These are phyloP conservation scores for Neria commutata DNA, from an alignment of 2,888 invertebrate species.

Conservation along the genomic window DNA sequence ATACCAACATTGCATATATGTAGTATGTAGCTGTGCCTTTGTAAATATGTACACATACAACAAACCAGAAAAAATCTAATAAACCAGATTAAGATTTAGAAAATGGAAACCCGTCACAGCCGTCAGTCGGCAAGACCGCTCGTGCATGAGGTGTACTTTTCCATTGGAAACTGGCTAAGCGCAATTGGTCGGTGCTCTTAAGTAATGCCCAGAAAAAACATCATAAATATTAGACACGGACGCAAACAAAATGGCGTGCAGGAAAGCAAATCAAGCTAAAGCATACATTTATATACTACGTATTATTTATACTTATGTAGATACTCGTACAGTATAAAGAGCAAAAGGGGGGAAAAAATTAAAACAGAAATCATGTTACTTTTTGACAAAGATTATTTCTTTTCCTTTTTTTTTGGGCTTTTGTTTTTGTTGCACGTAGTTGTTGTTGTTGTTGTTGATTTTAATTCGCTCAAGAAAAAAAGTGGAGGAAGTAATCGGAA, in stretches of 20 bases:
- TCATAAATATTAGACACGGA: too few species aligned
- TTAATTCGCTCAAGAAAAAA: conserved; percentile 9
- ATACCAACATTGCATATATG: not conserved
- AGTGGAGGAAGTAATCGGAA: conserved; percentile 24
- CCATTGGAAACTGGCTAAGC: too few species aligned
- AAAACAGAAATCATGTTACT: conserved; percentile 2
- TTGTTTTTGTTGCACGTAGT: not conserved
- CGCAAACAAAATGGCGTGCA: not conserved
- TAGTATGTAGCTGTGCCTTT: too few species aligned
- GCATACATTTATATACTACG: too few species aligned
- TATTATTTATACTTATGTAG: too few species aligned
- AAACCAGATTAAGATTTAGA: not conserved
- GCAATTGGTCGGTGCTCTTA: too few species aligned
- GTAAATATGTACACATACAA: not conserved
- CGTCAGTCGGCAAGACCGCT: too few species aligned
- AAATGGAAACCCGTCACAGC: not conserved
- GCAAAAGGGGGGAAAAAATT: not conserved
- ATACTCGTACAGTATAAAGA: not conserved
- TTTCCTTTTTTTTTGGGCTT: not conserved
- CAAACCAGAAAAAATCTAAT: not conserved
- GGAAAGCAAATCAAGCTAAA: too few species aligned
- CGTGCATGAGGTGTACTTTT: not conserved
- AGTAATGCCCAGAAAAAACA: too few species aligned
- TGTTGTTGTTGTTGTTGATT: not conserved
- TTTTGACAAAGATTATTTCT: not conserved